phyloP scores from a whole-genome alignment of 2,113 vertebrate species.

The Ovis canadensis region DNA sequence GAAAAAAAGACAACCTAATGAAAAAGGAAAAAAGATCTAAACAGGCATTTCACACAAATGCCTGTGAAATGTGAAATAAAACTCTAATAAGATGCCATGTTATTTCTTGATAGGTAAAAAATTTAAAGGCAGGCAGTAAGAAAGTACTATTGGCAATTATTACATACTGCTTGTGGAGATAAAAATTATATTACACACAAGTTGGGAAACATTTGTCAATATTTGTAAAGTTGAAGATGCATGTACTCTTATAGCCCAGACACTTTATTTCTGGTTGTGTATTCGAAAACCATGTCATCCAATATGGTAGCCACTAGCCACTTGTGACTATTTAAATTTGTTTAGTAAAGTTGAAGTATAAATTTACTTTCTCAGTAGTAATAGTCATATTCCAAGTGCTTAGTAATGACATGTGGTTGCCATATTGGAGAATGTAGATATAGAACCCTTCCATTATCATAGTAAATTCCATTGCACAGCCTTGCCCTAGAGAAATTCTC shows the following conservation, averaged over 20 bases:
- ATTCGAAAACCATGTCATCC: not conserved
- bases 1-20: not conserved
- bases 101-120: not conserved
- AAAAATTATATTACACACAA: not conserved
- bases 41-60: not conserved
- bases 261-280: not conserved
- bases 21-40: not conserved
- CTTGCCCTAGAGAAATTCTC: not conserved
- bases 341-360: not conserved
- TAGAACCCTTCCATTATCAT: not conserved
- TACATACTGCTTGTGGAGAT: not conserved
- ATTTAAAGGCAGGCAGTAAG: not conserved
- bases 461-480: not conserved
- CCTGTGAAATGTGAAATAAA: conserved; percentile 9
- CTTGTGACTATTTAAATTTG: not conserved
- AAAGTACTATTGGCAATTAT: not conserved
- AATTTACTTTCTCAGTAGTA: not conserved
- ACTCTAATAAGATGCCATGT: not conserved
- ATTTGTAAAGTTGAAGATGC: not conserved
- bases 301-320: not conserved
- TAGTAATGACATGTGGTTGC: not conserved
- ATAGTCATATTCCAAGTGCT: not conserved
- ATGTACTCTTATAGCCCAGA: not conserved
- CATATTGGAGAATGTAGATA: not conserved
- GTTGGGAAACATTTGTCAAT: not conserved